A percentile compares a stretch with the other conserved stretches of the same genome.
These are phyloP conservation scores for Psilanteris sp. DNA, from an alignment of 1,140 invertebrate genomes.

Conservation along the genomic window DNA sequence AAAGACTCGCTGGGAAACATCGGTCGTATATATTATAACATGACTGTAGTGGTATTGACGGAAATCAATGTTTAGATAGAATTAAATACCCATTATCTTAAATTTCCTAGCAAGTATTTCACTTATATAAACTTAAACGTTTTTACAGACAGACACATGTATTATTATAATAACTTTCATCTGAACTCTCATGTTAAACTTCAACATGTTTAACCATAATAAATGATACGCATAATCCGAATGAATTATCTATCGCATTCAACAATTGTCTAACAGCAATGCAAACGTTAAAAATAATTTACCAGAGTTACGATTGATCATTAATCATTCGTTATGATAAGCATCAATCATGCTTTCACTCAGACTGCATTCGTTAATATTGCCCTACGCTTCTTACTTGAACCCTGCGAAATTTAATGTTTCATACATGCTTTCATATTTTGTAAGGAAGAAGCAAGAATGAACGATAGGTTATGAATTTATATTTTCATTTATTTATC, in stretches of 20 bases:
- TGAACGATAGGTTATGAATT: too few relatives aligned
- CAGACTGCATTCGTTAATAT: slow-evolving; percentile 15
- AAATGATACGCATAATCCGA: slow-evolving; percentile 40
- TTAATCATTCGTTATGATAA: slow-evolving; percentile 45
- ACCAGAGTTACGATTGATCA: slow-evolving; percentile 36
- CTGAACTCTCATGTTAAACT: slow-evolving; percentile 8
- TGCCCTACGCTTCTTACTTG: slow-evolving; percentile 9
- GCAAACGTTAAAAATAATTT: slow-evolving; percentile 42
- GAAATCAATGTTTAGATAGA: slow-evolving; percentile 29
- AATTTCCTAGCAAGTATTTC: not conserved
- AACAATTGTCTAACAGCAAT: slow-evolving; percentile 38
- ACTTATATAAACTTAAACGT: not conserved
- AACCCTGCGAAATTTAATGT: slow-evolving; percentile 12
- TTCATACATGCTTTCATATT: not conserved
- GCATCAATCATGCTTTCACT: slow-evolving; percentile 50
- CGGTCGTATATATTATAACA: slow-evolving; percentile 24
- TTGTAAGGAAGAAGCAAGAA: too few relatives aligned
- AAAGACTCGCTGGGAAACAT: slow-evolving; percentile 34
- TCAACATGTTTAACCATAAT: slow-evolving; percentile 34
- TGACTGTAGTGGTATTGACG: slow-evolving; percentile 14
- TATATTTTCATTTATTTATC: too few relatives aligned
- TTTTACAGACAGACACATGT: not conserved
- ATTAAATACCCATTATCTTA: slow-evolving; percentile 26
- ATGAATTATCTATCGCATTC: slow-evolving; percentile 39
- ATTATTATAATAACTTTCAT: slow-evolving; percentile 16